Percentiles rank a stretch among this genome's conserved stretches.
Conservation (phyloP, 2,888 invertebrate species). For the Drosophila maculinotata region DNA sequence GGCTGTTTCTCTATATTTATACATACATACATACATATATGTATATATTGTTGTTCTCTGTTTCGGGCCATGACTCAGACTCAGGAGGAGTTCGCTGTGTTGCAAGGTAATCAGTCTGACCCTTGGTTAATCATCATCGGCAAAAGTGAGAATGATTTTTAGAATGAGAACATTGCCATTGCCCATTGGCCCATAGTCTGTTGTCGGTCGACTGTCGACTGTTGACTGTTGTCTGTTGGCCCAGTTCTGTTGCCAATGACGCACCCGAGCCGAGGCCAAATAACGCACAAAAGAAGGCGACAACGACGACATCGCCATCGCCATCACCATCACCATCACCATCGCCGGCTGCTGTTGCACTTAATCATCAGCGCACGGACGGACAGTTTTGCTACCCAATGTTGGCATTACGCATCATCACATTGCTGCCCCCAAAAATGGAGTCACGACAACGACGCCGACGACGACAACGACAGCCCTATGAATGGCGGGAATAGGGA, state of each 20-base stretch:
- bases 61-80: constrained; percentile 63
- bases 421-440: constrained; percentile 55
- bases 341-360: constrained; percentile 59
- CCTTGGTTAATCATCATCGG: constrained; percentile 63
- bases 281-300: constrained; percentile 35
- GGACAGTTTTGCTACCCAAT: constrained; percentile 53
- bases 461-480: constrained; percentile 41
- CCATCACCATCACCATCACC: too few species aligned
- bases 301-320: constrained; percentile 12
- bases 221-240: constrained; percentile 58
- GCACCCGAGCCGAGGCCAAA: constrained; percentile 51
- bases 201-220: neutral
- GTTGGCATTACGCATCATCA: constrained; percentile 71
- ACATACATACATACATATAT: too few species aligned
- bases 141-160: constrained; percentile 74
- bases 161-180: constrained; percentile 46
- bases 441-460: too few species aligned
- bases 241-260: constrained; percentile 72
- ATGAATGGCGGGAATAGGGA: constrained; percentile 30
- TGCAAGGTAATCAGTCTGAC: constrained; percentile 50
- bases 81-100: constrained; percentile 45
- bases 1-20: too few species aligned
- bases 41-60: neutral
- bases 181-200: constrained; percentile 17
- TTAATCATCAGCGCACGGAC: constrained; percentile 58